These are phyloP conservation scores for Enteromius mattozi DNA, from an alignment of 2,797 vertebrate genomes.

Conservation along the genomic window DNA sequence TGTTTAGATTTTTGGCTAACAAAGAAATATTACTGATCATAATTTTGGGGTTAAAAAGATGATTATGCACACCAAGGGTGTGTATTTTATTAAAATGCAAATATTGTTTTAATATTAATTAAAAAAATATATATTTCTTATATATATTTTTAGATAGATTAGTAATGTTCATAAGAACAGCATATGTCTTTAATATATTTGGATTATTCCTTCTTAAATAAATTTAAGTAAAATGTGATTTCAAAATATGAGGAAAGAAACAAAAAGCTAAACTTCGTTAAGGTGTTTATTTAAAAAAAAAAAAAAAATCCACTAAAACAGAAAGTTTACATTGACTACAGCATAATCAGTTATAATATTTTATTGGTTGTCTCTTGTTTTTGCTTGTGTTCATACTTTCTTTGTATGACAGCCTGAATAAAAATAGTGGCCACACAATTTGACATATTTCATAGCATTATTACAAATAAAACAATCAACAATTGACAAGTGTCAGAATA, in stretches of 20 bases:
- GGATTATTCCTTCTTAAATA: no score
- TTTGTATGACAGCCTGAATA: background rate
- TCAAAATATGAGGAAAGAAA: no score
- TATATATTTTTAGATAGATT: background rate
- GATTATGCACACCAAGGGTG: background rate
- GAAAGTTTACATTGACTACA: background rate
- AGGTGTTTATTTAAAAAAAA: no score
- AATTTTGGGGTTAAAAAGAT: background rate
- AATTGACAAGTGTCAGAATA: no score
- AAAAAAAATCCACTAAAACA: no score
- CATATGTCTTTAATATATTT: background rate
- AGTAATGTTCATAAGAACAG: background rate
- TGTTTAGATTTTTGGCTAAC: background rate
- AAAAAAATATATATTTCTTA: background rate
- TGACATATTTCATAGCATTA: background rate
- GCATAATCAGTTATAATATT: no score
- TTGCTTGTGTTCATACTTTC: no score
- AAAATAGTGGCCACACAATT: background rate
- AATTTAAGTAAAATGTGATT: no score
- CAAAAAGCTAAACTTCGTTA: no score
- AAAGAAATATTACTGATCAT: background rate
- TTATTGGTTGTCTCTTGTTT: no score
- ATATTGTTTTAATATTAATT: background rate
- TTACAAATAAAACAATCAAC: background rate
- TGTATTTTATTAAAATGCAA: background rate